Evolutionary conservation across 2,797 vertebrate species (phyloP).

Genomic region (Sebastes taczanowskii): DNA sequence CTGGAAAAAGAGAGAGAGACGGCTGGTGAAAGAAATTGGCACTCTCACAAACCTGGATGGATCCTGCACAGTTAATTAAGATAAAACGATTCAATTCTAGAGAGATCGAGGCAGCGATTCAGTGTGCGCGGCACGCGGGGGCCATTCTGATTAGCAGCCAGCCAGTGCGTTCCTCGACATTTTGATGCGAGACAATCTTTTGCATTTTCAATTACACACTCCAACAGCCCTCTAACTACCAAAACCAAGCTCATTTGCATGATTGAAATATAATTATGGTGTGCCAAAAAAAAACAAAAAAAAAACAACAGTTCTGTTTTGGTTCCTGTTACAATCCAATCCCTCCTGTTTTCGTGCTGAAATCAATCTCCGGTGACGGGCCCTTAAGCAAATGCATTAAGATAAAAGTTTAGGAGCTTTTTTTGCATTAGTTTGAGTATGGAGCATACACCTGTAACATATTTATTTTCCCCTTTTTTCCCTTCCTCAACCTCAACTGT

Average conservation of each 20-base stretch:
- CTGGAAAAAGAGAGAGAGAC: constrained; percentile 2
- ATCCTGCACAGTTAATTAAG: constrained; percentile 85
- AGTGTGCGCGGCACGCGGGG: constrained; percentile 58
- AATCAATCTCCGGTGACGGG: constrained; percentile 54
- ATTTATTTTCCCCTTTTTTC: neutral
- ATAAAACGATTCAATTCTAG: constrained; percentile 83
- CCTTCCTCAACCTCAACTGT: neutral
- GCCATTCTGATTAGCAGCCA: constrained; percentile 82
- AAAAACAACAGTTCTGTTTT: constrained; percentile 66
- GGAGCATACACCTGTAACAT: neutral
- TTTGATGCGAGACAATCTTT: constrained; percentile 83
- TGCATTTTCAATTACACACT: constrained; percentile 89
- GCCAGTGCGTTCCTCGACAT: constrained; percentile 77
- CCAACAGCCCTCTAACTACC: constrained; percentile 85
- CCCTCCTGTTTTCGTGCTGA: constrained; percentile 37
- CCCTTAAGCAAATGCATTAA: constrained; percentile 18
- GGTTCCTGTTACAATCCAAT: constrained; percentile 73
- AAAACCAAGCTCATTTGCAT: constrained; percentile 85
- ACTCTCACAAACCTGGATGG: constrained; percentile 74
- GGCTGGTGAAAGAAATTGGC: constrained; percentile 61
- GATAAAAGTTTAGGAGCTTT: constrained; percentile 47
- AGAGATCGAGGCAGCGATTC: constrained; percentile 78
- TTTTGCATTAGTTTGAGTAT: neutral
- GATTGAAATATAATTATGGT: constrained; percentile 86
- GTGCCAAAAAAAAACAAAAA: constrained; percentile 76